Evolutionary conservation across 2,888 invertebrate species (phyloP), one percentile per base, ranked within the genome.

Genomic region (Ditula angustiorana): DNA sequence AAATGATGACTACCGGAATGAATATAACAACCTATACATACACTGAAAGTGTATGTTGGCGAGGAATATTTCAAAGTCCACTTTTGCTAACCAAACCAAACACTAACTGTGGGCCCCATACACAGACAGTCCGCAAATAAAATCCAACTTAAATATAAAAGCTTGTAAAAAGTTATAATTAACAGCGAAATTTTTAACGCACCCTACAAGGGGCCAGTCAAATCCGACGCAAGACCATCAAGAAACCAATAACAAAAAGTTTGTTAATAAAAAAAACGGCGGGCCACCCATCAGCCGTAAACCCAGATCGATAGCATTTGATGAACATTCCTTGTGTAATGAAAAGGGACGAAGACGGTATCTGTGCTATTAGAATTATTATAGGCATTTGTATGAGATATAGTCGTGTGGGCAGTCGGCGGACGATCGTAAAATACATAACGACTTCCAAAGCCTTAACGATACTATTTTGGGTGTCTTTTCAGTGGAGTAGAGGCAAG

Each of bases 261-360:
- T 64, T 59, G 35, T 37, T 53, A 21, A 64, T 59, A 59, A 53
- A 62, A 63, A 58, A 50, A 10, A n/a, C 21, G 52, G 11, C 16
- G 8, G 23, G 21, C 28, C 2, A 7, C 4, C 46, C 33, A 52
- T 26, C 23, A 33, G 28, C 53, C 64, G 59, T 64, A 59, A 59
- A 64, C 7, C 1, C 26, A 28, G 52, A 53, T 53, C 64, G 53
- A 53, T 64, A 35, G 35, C 28, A 37, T 58, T 64, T 59, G 59
- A 64, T 58, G 63, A 63, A 50, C 58, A 64, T 64, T 59, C 64
- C 59, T 47, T 13, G 52, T n/a, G 59, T 64, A 64, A 64, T 64
- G 58, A 64, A 63, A 64, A 64, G 53, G 63, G 44, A 63, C 59
- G 59, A 35, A 59, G 64, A 64, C 59, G 30, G 58, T 64, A 64